These are phyloP conservation scores for Brachypalpus laphriformis DNA, from an alignment of 2,888 invertebrate genomes.

Conservation along the genomic window DNA sequence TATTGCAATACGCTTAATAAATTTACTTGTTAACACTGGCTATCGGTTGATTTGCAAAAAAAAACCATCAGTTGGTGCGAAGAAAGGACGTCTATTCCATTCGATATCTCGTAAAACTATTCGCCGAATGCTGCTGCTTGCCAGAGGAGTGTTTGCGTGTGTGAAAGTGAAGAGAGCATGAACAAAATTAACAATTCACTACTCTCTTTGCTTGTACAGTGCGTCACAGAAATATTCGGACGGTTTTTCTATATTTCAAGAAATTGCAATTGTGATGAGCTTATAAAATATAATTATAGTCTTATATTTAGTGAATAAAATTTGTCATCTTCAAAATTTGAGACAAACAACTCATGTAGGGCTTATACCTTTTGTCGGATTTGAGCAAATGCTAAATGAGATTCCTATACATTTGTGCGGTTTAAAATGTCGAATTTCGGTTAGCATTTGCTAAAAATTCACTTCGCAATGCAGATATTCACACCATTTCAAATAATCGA, in stretches of 20 bases:
- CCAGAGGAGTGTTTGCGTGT: neutral
- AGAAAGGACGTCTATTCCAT: neutral
- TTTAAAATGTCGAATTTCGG: too few relatives aligned
- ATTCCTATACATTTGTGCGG: too few relatives aligned
- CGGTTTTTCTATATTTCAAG: neutral
- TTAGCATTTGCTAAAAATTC: too few relatives aligned
- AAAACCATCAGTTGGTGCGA: neutral
- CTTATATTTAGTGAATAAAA: too few relatives aligned
- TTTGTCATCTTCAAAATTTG: too few relatives aligned
- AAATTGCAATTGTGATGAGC: too few relatives aligned
- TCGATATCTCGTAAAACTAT: neutral
- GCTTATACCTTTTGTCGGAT: too few relatives aligned
- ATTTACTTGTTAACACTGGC: neutral
- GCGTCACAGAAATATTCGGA: neutral
- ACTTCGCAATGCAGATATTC: too few relatives aligned
- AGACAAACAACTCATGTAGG: too few relatives aligned
- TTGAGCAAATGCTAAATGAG: too few relatives aligned
- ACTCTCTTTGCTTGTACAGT: neutral
- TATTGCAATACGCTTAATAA: neutral
- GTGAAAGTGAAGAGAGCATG: neutral
- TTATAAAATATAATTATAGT: too few relatives aligned
- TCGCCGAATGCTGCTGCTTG: neutral
- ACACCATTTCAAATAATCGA: too few relatives aligned
- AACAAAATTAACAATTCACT: neutral
- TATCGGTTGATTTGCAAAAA: neutral